phyloP scores from a whole-genome alignment of 2,113 vertebrate genomes.

The Nesospiza acunhae region DNA sequence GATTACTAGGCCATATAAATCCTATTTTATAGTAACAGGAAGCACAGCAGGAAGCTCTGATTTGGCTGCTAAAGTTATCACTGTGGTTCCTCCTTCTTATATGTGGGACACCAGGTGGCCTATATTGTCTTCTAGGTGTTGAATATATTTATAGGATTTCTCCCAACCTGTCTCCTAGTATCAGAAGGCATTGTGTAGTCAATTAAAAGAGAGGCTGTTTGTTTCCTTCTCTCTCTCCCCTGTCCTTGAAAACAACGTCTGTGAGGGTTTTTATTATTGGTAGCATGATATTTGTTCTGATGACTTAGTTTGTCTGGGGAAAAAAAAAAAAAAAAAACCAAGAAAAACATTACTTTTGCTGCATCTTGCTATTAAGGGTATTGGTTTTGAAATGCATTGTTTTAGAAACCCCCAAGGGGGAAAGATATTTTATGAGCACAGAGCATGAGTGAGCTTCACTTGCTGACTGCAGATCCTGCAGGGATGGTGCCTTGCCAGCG shows the following conservation, averaged over 20 bases:
- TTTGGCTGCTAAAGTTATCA: background rate
- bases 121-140: background rate
- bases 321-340: background rate
- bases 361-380: background rate
- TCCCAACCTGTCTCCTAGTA: background rate
- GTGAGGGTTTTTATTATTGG: background rate
- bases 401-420: background rate
- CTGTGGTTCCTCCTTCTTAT: background rate
- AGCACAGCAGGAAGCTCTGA: background rate
- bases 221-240: background rate
- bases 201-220: background rate
- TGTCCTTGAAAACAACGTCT: background rate
- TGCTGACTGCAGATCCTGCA: background rate
- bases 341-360: background rate
- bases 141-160: background rate
- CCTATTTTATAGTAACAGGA: background rate
- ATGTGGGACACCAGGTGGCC: background rate
- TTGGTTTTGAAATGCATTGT: background rate
- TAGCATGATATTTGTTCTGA: background rate
- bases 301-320: background rate
- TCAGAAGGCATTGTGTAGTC: background rate
- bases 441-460: background rate
- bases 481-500: background rate
- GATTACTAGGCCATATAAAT: background rate
- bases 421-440: background rate